phyloP scores from a whole-genome alignment of 2,797 vertebrate species.

The Neosilurus hyrtlii region DNA sequence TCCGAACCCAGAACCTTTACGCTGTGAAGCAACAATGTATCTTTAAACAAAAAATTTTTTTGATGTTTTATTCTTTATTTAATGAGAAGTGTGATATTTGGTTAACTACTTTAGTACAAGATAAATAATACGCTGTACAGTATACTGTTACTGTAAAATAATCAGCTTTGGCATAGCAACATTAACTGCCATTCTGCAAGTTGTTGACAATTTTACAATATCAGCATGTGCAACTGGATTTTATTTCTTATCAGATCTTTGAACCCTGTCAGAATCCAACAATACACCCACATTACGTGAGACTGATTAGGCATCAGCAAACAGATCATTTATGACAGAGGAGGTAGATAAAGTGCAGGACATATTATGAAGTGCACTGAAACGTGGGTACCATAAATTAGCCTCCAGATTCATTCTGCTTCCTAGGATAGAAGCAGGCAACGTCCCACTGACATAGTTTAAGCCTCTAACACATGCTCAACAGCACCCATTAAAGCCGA shows the following conservation, averaged over 20 bases:
- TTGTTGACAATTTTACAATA: background rate
- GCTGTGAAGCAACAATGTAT: no score
- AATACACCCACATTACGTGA: background rate
- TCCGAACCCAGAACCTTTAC: no score
- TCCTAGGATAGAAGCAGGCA: conserved; percentile 22
- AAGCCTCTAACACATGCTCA: conserved; percentile 20
- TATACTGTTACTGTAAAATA: background rate
- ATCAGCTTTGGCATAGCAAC: background rate
- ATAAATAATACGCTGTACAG: no score
- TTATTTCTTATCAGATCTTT: background rate
- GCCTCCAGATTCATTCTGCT: background rate
- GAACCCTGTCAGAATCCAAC: background rate
- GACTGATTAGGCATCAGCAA: conserved; percentile 30
- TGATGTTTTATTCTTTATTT: background rate
- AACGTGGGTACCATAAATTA: background rate
- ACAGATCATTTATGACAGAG: conserved; percentile 32
- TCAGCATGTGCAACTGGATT: background rate
- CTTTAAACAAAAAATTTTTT: no score
- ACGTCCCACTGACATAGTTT: conserved; percentile 2
- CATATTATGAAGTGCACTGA: background rate
- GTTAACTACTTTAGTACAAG: background rate
- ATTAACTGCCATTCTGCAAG: background rate
- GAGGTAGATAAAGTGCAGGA: background rate
- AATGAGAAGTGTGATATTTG: background rate
- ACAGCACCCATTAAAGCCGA: conserved; percentile 2